These are phyloP conservation scores for Radopholus similis DNA, from an alignment of 1,140 invertebrate species.

Conservation along the genomic window DNA sequence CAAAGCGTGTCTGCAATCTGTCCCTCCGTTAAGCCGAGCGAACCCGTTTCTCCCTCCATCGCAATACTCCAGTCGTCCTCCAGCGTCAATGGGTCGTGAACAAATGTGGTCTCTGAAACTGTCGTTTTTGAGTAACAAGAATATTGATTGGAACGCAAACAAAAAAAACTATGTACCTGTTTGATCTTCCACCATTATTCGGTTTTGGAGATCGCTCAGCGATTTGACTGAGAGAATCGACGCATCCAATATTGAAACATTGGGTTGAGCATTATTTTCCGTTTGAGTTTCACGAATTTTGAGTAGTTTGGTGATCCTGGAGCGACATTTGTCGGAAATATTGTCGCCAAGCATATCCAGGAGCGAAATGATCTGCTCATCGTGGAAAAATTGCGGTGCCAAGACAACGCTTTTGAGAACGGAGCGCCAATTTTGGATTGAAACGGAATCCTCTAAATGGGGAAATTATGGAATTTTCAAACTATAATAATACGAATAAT, in stretches of 20 bases:
- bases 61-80: slow-evolving; percentile 10
- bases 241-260: slow-evolving; percentile 1
- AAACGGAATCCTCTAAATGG: not conserved
- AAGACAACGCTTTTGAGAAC: slow-evolving; percentile 19
- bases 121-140: not conserved
- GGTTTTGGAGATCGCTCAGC: slow-evolving; percentile 8
- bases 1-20: slow-evolving; percentile 20
- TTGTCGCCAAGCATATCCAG: not conserved
- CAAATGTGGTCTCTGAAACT: slow-evolving; percentile 1
- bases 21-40: slow-evolving; percentile 14
- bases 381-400: slow-evolving; percentile 24
- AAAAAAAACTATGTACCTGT: not conserved
- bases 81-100: slow-evolving; percentile 8
- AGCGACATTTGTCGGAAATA: not conserved
- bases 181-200: not conserved
- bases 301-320: slow-evolving; percentile 4
- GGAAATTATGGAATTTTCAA: not conserved
- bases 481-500: not conserved
- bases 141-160: not conserved
- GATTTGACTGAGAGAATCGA: slow-evolving; percentile 15
- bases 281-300: not conserved
- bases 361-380: slow-evolving; percentile 16
- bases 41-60: not conserved
- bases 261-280: not conserved
- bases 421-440: slow-evolving; percentile 18